Base-by-base conservation (phyloP, 2,113 vertebrate species). In the Orthonyx spaldingii region DNA sequence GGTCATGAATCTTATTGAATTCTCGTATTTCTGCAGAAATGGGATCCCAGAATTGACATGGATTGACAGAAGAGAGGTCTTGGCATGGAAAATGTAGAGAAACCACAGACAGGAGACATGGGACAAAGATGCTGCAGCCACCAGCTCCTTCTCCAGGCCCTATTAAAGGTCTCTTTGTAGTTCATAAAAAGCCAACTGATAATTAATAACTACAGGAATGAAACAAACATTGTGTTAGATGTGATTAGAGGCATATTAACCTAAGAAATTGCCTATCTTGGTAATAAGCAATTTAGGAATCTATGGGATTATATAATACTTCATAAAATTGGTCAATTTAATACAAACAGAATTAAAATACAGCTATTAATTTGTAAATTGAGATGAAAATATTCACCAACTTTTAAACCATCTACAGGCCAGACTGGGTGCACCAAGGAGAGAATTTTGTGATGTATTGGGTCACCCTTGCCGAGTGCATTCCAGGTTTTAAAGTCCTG, bases 61-160 rank as follows among this genome's bases (percentile, higher is more conserved):
- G 33, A 3, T 5, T 66, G 42, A 9, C 22, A 49, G 78, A 27
- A 33, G 26, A 56, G 30, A 78, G 32, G n/a, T 41, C 8, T 65
- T 23, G 3, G 37, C 2, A 8, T 11, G 63, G 65, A 39, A 79
- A 66, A 50, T 6, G 41, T 7, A 9, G 55, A 84, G 66, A 60
- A 68, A 27, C 0, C 6, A 19, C 39, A 86, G 41, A 4, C 6
- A 13, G 33, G 32, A 42, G 79, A 22, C 26, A 11, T 1, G 0
- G 59, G 71, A 65, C 61, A 88, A 42, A 35, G n/a, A 13, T 1
- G 28, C 21, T 10, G 28, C 47, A 53, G 63, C 28, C 46, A 8
- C 6, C 49, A 28, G 49, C 2, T 47, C 39, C 77, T 50, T 33
- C 9, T 28, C 56, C 47, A 21, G 9, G 20, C n/a, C 69, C 63